phyloP scores from a whole-genome alignment of 2,797 vertebrate species.

The Lindbergichthys nudifrons region DNA sequence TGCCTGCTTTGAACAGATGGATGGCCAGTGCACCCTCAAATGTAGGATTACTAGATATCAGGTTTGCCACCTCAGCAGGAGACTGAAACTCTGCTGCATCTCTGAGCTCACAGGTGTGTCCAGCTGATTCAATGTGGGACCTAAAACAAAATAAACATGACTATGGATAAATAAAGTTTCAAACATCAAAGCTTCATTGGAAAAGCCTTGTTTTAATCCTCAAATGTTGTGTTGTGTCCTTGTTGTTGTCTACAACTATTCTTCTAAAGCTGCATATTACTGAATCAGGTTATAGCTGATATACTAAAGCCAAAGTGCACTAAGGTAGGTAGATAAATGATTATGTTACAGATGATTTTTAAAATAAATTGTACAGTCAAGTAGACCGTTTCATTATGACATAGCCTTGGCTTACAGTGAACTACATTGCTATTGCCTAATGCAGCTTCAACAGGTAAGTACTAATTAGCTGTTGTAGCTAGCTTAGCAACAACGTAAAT shows the following conservation, averaged over 20 bases:
- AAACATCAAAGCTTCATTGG: not conserved
- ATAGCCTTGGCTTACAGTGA: not conserved
- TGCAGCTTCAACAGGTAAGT: not conserved
- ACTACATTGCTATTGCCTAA: not conserved
- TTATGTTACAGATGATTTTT: not conserved
- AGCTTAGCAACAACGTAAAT: slow-evolving; percentile 33
- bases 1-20: slow-evolving; percentile 91
- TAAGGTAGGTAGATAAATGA: not conserved
- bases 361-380: not conserved
- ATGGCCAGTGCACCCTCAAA: slow-evolving; percentile 90
- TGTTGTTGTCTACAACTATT: not conserved
- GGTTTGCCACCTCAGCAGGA: slow-evolving; percentile 78
- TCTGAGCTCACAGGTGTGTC: slow-evolving; percentile 89
- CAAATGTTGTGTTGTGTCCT: not conserved
- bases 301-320: not conserved
- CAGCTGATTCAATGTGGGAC: slow-evolving; percentile 89
- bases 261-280: not conserved
- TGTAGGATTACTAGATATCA: slow-evolving; percentile 74
- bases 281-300: not conserved
- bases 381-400: not conserved
- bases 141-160: slow-evolving; percentile 74
- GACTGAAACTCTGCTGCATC: slow-evolving; percentile 85
- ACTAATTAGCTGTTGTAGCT: slow-evolving; percentile 5
- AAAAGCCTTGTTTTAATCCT: not conserved
- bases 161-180: not conserved